phyloP scores from a whole-genome alignment of 1,140 invertebrate genomes.

The Halyomorpha halys region DNA sequence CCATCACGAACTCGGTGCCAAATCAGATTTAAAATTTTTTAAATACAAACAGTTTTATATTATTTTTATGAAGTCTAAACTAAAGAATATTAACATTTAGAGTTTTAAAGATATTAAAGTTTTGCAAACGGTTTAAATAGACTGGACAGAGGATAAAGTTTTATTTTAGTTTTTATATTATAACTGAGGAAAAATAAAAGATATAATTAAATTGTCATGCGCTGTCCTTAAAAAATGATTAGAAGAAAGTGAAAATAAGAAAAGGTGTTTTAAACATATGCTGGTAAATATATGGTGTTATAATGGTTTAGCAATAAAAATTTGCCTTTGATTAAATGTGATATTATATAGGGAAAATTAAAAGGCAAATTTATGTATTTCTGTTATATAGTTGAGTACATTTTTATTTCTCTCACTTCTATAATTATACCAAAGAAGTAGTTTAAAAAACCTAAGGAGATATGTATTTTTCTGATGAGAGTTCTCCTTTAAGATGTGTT shows the following conservation, averaged over 20 bases:
- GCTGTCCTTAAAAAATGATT: no score
- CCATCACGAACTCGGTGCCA: constrained; percentile 17
- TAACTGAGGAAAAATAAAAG: no score
- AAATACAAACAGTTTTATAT: constrained; percentile 1
- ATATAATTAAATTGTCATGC: no score
- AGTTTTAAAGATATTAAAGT: no score
- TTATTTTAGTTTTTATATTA: no score
- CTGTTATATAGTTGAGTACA: not conserved
- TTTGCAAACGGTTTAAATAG: no score
- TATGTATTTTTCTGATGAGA: not conserved
- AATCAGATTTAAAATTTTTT: constrained; percentile 10
- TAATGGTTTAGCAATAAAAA: constrained; percentile 4
- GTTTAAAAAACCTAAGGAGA: not conserved
- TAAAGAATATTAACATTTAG: no score
- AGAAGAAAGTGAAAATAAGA: no score
- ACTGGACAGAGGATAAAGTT: no score
- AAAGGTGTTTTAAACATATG: no score
- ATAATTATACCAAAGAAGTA: constrained; percentile 17
- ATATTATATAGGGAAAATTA: constrained; percentile 4
- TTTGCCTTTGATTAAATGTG: constrained; percentile 15
- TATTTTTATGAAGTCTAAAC: constrained; percentile 1
- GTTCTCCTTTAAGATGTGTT: not conserved
- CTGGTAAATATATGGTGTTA: no score
- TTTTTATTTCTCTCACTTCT: constrained; percentile 9
- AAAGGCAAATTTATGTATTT: constrained; percentile 16